Conservation (phyloP, 2,797 vertebrate genomes). For the Urosaurus nigricauda region DNA sequence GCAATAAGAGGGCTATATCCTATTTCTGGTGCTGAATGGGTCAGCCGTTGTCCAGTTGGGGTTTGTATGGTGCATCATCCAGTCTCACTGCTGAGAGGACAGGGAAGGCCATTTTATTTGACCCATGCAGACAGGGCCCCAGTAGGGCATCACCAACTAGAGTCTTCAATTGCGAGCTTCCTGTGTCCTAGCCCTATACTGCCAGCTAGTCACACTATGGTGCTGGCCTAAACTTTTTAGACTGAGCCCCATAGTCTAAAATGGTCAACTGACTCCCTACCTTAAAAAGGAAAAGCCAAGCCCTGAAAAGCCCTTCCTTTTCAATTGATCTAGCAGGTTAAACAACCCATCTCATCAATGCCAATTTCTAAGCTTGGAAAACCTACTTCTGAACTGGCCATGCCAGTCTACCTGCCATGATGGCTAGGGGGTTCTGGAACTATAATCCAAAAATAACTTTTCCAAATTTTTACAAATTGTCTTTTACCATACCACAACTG, state of each 20-base stretch:
- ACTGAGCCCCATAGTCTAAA: not conserved
- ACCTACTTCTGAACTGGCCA: too few relatives aligned
- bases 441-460: too few relatives aligned
- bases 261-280: not conserved
- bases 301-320: not conserved
- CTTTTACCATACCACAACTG: not conserved
- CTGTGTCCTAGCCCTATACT: not conserved
- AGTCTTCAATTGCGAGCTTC: not conserved
- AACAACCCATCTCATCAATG: not conserved
- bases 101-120: too few relatives aligned
- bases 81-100: too few relatives aligned
- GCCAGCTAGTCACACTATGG: not conserved
- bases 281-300: not conserved
- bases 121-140: too few relatives aligned
- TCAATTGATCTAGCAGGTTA: not conserved
- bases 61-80: too few relatives aligned
- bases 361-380: too few relatives aligned
- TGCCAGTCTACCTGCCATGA: too few relatives aligned
- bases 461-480: not conserved
- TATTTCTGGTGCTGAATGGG: too few relatives aligned
- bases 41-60: too few relatives aligned
- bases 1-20: too few relatives aligned
- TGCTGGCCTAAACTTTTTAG: not conserved
- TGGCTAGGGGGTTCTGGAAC: too few relatives aligned
- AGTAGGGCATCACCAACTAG: not conserved